phyloP scores from a whole-genome alignment of 2,888 invertebrate species.

The Acanthosepion pharaonis region DNA sequence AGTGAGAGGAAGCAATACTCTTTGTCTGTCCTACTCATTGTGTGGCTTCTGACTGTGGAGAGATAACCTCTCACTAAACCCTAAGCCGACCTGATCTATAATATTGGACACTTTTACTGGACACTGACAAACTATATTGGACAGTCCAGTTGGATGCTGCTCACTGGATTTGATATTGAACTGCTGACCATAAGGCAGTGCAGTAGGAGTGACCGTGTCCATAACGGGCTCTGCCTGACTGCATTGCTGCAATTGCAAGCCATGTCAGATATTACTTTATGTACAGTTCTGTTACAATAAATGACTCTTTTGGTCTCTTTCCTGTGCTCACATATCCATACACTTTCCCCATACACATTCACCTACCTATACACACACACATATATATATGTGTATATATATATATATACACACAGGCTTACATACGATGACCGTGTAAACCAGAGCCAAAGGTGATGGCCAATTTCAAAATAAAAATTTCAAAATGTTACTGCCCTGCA shows the following conservation, averaged over 20 bases:
- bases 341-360: not conserved
- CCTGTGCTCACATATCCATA: not conserved
- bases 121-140: conserved; percentile 23
- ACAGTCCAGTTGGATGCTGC: not conserved
- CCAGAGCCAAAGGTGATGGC: not conserved
- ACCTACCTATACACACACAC: not conserved
- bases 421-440: not conserved
- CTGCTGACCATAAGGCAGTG: not conserved
- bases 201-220: not conserved
- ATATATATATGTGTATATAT: not conserved
- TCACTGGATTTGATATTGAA: conserved; percentile 9
- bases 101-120: conserved; percentile 34
- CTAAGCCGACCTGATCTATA: conserved; percentile 21
- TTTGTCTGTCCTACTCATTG: not conserved
- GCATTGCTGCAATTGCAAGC: not conserved
- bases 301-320: not conserved
- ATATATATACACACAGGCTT: not conserved
- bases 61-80: not conserved
- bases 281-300: not conserved
- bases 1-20: not conserved
- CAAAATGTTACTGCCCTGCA: not conserved
- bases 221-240: conserved; percentile 11
- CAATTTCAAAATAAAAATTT: not conserved
- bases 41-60: conserved; percentile 5
- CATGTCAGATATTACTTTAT: not conserved